phyloP scores from a whole-genome alignment of 2,888 invertebrate genomes.

The Eucriotettix oculatus region DNA sequence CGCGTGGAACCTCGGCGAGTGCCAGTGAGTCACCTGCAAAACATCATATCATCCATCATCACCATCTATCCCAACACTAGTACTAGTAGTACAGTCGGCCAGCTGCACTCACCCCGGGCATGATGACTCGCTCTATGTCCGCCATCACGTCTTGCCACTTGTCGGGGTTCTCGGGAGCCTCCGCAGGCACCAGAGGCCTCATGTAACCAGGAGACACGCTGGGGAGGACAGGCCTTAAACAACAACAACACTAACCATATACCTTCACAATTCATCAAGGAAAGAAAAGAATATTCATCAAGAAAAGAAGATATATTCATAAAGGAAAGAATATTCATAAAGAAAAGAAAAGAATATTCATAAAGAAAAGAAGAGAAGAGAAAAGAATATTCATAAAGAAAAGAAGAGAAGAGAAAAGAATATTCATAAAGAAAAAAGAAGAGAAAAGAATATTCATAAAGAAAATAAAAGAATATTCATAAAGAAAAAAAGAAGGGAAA shows the following conservation, averaged over 20 bases:
- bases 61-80: neutral
- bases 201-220: conserved; percentile 42
- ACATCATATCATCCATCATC: neutral
- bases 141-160: conserved; percentile 36
- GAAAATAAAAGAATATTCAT: too few relatives aligned
- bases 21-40: conserved; percentile 75
- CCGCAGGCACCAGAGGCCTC: conserved; percentile 32
- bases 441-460: too few relatives aligned
- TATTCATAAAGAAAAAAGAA: too few relatives aligned
- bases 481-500: too few relatives aligned
- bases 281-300: too few relatives aligned
- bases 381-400: too few relatives aligned
- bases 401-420: too few relatives aligned
- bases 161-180: conserved; percentile 36
- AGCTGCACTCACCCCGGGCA: conserved; percentile 37
- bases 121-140: conserved; percentile 42
- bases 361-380: too few relatives aligned
- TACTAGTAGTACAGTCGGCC: neutral
- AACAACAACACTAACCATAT: neutral
- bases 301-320: too few relatives aligned
- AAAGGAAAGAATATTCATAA: too few relatives aligned
- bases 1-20: conserved; percentile 88
- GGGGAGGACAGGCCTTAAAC: conserved; percentile 34
- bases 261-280: neutral
- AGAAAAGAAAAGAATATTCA: too few relatives aligned